Base-by-base conservation (phyloP, 2,888 invertebrate species). In the Ganaspis brasiliensis region DNA sequence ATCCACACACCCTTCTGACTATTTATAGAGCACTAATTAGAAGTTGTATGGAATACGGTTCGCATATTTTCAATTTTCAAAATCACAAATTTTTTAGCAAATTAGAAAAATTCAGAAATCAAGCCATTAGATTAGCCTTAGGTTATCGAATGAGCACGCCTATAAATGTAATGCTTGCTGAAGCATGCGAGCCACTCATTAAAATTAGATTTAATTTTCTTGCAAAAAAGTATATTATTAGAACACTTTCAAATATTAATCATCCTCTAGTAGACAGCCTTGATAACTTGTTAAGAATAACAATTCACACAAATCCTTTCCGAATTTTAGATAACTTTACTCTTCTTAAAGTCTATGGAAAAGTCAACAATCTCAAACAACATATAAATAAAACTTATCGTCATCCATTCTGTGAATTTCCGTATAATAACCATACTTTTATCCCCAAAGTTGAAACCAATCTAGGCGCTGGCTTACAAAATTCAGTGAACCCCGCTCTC, bases 1-100 rank as follows among this genome's bases (percentile, higher is more conserved):
- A 74, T 35, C 74, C 67, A 1, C 1, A 2, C 14, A 67, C 55
- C 1, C 26, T 74, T 4, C 12, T 35, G 1, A 55, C 31, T 0
- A 19, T 74, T 14, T 74, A 67, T 12, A 74, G 63, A 37, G 26
- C 55, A 0, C 35, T 40, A 9, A 52, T 74, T 3, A 55, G 67
- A 16, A 37, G 67, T 10, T 19, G 12, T 16, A 1, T 55, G 0
- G 74, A 74, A 10, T 74, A 74, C 52, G 55, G 74, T 40, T 40
- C 40, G 10, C 40, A 12, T 10, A 40, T 40, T 12, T 40, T 40
- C 10, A 40, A 40, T 40, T 40, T 40, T 12, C 2, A 40, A 40
- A 40, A 40, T 10, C 40, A 40, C 4, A 40, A 9, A 40, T 40
- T 40, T 40, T 40, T 40, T 9, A 40, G 9, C 12, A 40, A 40